These are phyloP conservation scores for Scytalopus superciliaris DNA, from an alignment of 2,113 vertebrate genomes.

Conservation along the genomic window DNA sequence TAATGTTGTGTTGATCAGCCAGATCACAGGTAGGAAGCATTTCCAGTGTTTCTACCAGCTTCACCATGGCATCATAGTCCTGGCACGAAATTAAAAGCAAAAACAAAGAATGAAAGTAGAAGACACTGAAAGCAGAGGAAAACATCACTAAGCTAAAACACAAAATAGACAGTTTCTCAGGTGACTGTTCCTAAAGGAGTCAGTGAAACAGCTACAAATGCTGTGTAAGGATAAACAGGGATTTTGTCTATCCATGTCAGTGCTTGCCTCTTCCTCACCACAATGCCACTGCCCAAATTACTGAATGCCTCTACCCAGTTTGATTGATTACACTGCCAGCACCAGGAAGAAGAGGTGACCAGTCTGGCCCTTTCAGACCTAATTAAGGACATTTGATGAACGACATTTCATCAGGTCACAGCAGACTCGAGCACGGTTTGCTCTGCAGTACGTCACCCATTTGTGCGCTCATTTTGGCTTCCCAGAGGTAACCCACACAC, in stretches of 20 bases:
- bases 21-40: conserved; percentile 92
- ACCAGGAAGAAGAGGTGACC: background rate
- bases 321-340: background rate
- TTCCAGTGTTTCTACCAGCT: conserved; percentile 91
- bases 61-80: conserved; percentile 97
- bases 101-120: background rate
- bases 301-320: background rate
- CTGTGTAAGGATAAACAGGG: background rate
- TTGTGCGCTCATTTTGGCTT: background rate
- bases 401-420: background rate
- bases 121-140: background rate
- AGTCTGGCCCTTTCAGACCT: background rate
- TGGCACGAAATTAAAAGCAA: conserved; percentile 44
- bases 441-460: background rate
- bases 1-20: conserved; percentile 92
- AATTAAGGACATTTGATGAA: background rate
- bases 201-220: background rate
- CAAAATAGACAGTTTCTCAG: background rate
- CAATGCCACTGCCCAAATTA: background rate
- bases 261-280: background rate
- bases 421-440: rapidly evolving
- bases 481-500: background rate
- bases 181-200: background rate
- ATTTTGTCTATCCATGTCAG: background rate
- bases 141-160: background rate